phyloP scores from a whole-genome alignment of 2,113 vertebrate genomes.

The Caranx ignobilis region DNA sequence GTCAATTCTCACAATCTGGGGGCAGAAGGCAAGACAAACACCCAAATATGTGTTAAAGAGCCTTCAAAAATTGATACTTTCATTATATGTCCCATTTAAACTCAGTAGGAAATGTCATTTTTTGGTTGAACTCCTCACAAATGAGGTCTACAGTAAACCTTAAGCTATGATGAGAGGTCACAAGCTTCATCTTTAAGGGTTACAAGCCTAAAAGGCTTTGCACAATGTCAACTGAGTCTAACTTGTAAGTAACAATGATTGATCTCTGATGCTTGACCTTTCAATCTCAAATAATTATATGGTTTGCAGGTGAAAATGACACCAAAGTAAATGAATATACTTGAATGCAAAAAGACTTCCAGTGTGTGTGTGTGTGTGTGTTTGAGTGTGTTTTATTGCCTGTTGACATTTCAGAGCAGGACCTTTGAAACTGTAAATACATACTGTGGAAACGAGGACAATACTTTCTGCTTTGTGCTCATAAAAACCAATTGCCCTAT shows the following conservation, averaged over 20 bases:
- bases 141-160: not conserved
- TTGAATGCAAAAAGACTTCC: slow-evolving; percentile 39
- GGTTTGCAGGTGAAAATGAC: not conserved
- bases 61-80: too few species aligned
- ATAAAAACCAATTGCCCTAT: slow-evolving; percentile 43
- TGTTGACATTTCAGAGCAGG: slow-evolving; percentile 50
- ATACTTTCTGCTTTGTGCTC: slow-evolving; percentile 24
- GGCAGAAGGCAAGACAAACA: too few species aligned
- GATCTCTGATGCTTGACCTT: slow-evolving; percentile 16
- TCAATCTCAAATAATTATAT: slow-evolving; percentile 13
- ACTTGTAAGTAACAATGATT: not conserved
- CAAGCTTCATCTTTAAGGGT: not conserved
- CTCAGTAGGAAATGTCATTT: not conserved
- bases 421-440: slow-evolving; percentile 56
- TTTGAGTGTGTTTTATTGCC: slow-evolving; percentile 15
- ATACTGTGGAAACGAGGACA: slow-evolving; percentile 31
- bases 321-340: slow-evolving; percentile 19
- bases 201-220: not conserved
- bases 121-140: not conserved
- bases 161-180: not conserved
- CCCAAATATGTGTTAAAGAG: too few species aligned
- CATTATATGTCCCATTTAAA: too few species aligned
- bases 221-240: not conserved
- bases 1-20: too few species aligned
- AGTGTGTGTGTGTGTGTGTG: slow-evolving; percentile 3